Conservation (phyloP, 2,113 vertebrate species). For the Merops nubicus region DNA sequence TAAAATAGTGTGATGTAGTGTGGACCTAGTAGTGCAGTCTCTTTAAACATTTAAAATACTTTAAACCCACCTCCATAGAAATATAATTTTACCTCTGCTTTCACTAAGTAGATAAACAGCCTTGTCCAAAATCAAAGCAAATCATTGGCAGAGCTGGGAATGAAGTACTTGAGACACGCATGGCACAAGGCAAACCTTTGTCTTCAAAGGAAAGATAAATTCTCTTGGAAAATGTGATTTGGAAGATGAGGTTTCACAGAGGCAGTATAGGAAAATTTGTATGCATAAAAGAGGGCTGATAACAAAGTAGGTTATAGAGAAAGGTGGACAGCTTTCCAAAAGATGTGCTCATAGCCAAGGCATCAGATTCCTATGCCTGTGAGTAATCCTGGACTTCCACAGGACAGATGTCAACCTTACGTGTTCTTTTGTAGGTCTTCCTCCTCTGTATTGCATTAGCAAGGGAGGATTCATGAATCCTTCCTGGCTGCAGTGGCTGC, state of each 20-base stretch:
- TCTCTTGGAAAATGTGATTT: background rate
- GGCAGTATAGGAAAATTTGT: background rate
- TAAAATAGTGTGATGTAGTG: background rate
- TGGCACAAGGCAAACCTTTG: background rate
- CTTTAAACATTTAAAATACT: background rate
- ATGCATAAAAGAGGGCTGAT: background rate
- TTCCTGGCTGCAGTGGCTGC: background rate
- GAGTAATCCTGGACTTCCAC: background rate
- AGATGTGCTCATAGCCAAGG: background rate
- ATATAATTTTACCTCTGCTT: background rate
- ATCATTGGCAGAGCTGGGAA: background rate
- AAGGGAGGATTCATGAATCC: background rate
- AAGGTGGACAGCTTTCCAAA: background rate
- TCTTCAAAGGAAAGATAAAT: background rate
- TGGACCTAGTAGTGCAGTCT: background rate
- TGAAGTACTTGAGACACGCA: background rate
- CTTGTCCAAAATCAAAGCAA: background rate
- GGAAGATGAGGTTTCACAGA: background rate
- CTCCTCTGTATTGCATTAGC: background rate
- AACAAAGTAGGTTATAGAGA: background rate
- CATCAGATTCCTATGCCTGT: background rate
- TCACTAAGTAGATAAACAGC: background rate
- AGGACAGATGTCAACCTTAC: background rate
- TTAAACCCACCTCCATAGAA: background rate
- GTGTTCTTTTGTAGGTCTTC: background rate